Conservation (phyloP, 1,140 invertebrate genomes). For the Heliconius hermathena region DNA sequence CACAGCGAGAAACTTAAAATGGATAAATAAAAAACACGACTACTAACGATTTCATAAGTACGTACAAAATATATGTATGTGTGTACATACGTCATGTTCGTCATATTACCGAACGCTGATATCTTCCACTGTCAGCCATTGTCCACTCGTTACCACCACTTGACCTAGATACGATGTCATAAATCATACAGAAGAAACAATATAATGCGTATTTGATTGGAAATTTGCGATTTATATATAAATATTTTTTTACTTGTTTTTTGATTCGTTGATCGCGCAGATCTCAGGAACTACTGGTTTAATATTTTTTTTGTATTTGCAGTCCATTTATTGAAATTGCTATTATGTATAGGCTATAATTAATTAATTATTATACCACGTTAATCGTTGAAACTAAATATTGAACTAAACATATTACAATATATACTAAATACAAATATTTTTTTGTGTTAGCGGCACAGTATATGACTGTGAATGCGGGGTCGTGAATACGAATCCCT, state of each 20-base stretch:
- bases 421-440: too few species aligned
- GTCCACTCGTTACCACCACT: constrained; percentile 18
- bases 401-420: too few species aligned
- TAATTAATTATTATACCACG: too few species aligned
- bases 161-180: constrained; percentile 23
- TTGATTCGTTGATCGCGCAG: too few species aligned
- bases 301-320: too few species aligned
- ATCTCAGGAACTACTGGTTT: too few species aligned
- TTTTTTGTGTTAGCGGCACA: too few species aligned
- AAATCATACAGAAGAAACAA: constrained; percentile 17
- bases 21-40: neutral
- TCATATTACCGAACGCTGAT: constrained; percentile 12
- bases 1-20: neutral
- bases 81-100: neutral
- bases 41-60: neutral
- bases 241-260: neutral
- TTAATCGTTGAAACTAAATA: too few species aligned
- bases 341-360: too few species aligned
- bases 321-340: too few species aligned
- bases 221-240: neutral
- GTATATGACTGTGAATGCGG: too few species aligned
- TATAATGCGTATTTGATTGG: constrained; percentile 2
- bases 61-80: neutral
- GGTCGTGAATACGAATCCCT: too few species aligned
- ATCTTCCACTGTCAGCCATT: constrained; percentile 19